Conservation (phyloP, 2,888 invertebrate species). For the Cryptus viduatorius region DNA sequence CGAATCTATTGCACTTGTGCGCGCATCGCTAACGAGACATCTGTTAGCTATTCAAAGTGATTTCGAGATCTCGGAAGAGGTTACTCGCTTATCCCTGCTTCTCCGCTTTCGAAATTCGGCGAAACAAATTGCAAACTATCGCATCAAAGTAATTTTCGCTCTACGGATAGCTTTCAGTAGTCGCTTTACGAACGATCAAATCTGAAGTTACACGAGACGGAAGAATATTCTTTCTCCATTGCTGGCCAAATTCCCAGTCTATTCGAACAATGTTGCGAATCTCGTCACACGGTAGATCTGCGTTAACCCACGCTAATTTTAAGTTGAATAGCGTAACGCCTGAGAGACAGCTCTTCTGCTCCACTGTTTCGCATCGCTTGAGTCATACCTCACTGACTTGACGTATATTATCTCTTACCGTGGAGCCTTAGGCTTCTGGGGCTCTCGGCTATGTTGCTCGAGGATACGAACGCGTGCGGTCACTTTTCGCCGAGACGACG, state of each 20-base stretch:
- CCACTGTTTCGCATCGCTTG: not conserved
- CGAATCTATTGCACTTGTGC: not conserved
- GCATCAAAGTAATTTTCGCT: not conserved
- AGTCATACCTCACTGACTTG: not conserved
- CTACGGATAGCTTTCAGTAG: not conserved
- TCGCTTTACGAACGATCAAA: not conserved
- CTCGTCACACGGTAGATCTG: not conserved
- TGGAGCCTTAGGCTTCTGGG: not conserved
- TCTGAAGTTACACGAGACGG: not conserved
- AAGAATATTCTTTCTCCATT: not conserved
- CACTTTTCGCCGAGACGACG: constrained; percentile 32
- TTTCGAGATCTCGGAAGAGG: not conserved
- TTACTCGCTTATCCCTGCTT: not conserved
- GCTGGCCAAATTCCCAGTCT: not conserved
- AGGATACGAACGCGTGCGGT: constrained; percentile 24
- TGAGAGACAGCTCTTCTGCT: not conserved
- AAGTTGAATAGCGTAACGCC: not conserved
- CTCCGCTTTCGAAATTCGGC: not conserved
- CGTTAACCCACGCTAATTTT: constrained; percentile 13
- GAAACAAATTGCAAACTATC: not conserved
- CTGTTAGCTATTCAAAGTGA: not conserved
- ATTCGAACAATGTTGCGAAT: not conserved
- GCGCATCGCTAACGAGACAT: not conserved
- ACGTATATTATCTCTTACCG: not conserved
- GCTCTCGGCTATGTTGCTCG: not conserved